These are phyloP conservation scores for Oxytorus armatus DNA, from an alignment of 2,888 invertebrate genomes.

Conservation along the genomic window DNA sequence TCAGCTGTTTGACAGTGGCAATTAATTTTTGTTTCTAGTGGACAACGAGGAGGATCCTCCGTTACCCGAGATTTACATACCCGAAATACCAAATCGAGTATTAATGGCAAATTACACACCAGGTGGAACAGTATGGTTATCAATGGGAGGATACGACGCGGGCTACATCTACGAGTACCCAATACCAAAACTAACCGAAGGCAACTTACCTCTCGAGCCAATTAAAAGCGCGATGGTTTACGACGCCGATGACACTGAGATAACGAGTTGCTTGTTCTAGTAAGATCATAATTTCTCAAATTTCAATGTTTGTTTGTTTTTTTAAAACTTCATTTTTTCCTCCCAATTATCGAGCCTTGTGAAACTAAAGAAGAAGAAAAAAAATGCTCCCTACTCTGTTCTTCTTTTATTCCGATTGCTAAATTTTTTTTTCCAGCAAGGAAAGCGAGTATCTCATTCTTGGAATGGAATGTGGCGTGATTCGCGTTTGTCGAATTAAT, in stretches of 20 bases:
- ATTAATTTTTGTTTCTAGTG: constrained; percentile 77
- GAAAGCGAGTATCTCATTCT: constrained; percentile 86
- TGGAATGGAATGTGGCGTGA: constrained; percentile 87
- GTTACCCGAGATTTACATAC: constrained; percentile 85
- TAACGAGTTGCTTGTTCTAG: constrained; percentile 86
- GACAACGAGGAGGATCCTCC: constrained; percentile 87
- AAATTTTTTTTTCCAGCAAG: constrained; percentile 40
- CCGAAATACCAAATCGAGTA: constrained; percentile 87
- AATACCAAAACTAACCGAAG: constrained; percentile 61
- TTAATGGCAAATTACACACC: constrained; percentile 86
- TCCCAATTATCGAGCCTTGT: no score
- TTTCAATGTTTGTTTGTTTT: not conserved
- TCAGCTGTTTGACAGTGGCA: not conserved
- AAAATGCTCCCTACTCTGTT: no score
- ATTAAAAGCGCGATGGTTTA: constrained; percentile 84
- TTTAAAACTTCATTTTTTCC: no score
- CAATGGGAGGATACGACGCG: constrained; percentile 88
- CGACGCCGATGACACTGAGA: constrained; percentile 87
- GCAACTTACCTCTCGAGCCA: constrained; percentile 82
- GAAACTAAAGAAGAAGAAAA: no score
- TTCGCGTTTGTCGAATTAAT: constrained; percentile 86
- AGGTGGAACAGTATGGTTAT: constrained; percentile 86
- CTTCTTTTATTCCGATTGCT: no score
- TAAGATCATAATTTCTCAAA: constrained; percentile 77
- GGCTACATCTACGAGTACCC: constrained; percentile 88